Percentiles rank a stretch among this genome's conserved stretches.
Evolutionary conservation across 2,888 invertebrate species (phyloP).

Genomic region (Elmis aenea): DNA sequence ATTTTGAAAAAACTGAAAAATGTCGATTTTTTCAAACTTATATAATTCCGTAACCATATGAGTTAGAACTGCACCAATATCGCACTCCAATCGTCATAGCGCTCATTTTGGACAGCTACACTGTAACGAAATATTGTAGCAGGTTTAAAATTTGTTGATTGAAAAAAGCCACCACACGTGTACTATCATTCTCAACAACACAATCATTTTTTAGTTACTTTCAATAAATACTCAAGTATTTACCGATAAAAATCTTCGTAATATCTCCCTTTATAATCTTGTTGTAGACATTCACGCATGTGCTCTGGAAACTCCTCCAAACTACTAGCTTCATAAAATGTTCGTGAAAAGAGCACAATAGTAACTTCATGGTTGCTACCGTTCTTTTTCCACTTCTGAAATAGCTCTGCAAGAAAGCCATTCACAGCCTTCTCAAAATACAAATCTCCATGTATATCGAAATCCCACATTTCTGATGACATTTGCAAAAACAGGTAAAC

Average conservation of each 20-base stretch:
- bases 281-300: conserved; percentile 87
- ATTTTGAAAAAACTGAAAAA: too few species aligned
- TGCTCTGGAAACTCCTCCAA: conserved; percentile 84
- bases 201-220: too few species aligned
- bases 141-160: too few species aligned
- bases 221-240: conserved; percentile 4
- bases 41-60: too few species aligned
- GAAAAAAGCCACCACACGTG: too few species aligned
- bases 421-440: conserved; percentile 98
- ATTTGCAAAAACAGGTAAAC: conserved; percentile 97
- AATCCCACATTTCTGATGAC: conserved; percentile 99
- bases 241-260: conserved; percentile 96
- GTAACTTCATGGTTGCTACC: conserved; percentile 98
- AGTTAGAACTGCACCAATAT: conserved; percentile 88
- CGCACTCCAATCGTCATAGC: conserved; percentile 95
- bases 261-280: conserved; percentile 90
- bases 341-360: conserved; percentile 93
- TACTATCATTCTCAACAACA: too few species aligned
- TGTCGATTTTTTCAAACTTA: too few species aligned
- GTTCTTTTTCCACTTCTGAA: conserved; percentile 94
- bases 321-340: conserved; percentile 82
- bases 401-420: conserved; percentile 92
- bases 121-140: too few species aligned
- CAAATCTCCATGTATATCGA: conserved; percentile 96
- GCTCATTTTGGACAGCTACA: conserved; percentile 96